A percentile compares a stretch with the other conserved stretches of the same genome.
Conservation (phyloP, 1,140 invertebrate species). For the Cydia strobilella region DNA sequence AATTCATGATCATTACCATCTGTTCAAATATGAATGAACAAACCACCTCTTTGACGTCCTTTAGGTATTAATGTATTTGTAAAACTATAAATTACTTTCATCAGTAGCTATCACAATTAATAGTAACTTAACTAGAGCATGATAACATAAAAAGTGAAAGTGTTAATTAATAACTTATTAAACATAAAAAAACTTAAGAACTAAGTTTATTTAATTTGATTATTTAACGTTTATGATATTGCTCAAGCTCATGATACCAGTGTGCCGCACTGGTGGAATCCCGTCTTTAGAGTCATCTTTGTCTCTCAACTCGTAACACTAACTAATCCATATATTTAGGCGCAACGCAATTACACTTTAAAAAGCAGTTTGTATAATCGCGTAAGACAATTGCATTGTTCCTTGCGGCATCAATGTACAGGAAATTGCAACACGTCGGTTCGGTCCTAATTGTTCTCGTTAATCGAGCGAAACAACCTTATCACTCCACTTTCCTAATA, state of each 20-base stretch:
- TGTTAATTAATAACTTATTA: too few relatives aligned
- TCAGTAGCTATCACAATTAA: not conserved
- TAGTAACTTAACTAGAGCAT: conserved; percentile 1
- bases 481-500: not conserved
- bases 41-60: not conserved
- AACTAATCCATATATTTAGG: too few relatives aligned
- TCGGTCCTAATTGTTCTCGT: not conserved
- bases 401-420: not conserved
- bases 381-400: conserved; percentile 30
- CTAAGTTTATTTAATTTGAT: too few relatives aligned
- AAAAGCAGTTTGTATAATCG: not conserved
- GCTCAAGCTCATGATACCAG: too few relatives aligned
- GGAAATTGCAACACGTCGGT: conserved; percentile 15
- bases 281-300: too few relatives aligned
- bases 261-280: too few relatives aligned
- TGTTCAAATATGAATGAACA: conserved; percentile 16
- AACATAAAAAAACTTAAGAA: too few relatives aligned
- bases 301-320: too few relatives aligned
- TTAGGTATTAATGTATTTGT: not conserved
- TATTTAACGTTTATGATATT: too few relatives aligned
- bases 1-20: conserved; percentile 4
- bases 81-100: too few relatives aligned
- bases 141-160: too few relatives aligned
- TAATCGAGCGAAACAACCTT: conserved; percentile 2
- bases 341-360: too few relatives aligned